Conservation (phyloP, 2,113 vertebrate genomes). For the Acanthisitta chloris region DNA sequence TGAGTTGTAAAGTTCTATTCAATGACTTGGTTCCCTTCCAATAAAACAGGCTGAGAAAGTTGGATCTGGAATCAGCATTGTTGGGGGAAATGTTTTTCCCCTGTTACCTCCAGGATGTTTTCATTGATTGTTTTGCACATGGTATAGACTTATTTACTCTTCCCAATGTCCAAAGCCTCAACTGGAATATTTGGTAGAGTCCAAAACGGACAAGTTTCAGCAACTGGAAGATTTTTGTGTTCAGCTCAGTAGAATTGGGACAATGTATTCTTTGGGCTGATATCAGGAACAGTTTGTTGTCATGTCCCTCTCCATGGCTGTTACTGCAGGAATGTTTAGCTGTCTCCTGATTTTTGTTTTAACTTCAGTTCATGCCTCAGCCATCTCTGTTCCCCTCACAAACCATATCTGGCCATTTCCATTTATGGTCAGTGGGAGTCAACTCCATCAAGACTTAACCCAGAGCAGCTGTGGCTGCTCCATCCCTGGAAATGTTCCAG, state of each 20-base stretch:
- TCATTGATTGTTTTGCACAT: background rate
- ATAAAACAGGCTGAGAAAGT: background rate
- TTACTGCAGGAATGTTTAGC: background rate
- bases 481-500: background rate
- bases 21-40: background rate
- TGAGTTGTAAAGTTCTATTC: background rate
- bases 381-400: background rate
- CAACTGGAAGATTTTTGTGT: background rate
- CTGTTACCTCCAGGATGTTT: background rate
- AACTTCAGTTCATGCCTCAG: background rate
- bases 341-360: background rate
- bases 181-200: background rate
- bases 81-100: background rate
- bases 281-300: background rate
- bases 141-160: background rate
- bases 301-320: background rate
- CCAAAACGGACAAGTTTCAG: background rate
- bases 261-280: background rate
- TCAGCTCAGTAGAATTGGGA: background rate
- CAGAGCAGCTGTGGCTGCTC: background rate
- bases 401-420: background rate
- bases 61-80: background rate
- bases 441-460: background rate
- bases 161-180: background rate
- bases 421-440: background rate